Evolutionary conservation across 2,113 vertebrate species (phyloP).

Genomic region (Lipotes vexillifer): DNA sequence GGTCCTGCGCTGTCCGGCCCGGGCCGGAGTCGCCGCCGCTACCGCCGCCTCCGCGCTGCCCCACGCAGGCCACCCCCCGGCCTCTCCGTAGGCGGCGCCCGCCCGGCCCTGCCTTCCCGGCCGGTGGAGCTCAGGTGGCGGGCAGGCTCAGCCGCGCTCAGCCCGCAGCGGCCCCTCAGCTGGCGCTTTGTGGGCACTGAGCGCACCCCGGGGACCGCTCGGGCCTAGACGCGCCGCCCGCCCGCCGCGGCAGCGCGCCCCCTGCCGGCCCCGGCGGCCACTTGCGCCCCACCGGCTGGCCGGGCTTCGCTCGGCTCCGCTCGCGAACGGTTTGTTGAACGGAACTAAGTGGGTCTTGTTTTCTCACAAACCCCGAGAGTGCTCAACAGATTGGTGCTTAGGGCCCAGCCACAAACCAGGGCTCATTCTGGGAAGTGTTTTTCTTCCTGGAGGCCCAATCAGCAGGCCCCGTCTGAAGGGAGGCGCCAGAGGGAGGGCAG

Average conservation of each 20-base stretch:
- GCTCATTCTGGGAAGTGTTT: background rate
- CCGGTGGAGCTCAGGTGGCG: background rate
- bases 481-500: background rate
- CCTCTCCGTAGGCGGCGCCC: background rate
- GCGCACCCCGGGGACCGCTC: background rate
- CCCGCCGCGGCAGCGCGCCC: background rate
- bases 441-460: background rate
- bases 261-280: background rate
- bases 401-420: background rate
- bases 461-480: background rate
- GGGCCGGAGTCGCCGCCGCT: background rate
- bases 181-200: constrained; percentile 46
- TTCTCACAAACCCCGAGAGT: background rate
- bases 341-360: rapidly evolving
- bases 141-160: background rate
- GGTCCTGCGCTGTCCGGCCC: constrained; percentile 33
- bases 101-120: background rate
- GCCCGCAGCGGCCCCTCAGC: constrained; percentile 14
- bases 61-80: background rate
- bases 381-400: rapidly evolving
- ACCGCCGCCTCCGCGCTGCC: background rate
- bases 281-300: background rate
- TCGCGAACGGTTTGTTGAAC: too few relatives aligned
- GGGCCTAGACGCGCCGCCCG: constrained; percentile 56
- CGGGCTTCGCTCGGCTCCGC: rapidly evolving